phyloP scores from a whole-genome alignment of 2,113 vertebrate species.

The Corvus cornix region DNA sequence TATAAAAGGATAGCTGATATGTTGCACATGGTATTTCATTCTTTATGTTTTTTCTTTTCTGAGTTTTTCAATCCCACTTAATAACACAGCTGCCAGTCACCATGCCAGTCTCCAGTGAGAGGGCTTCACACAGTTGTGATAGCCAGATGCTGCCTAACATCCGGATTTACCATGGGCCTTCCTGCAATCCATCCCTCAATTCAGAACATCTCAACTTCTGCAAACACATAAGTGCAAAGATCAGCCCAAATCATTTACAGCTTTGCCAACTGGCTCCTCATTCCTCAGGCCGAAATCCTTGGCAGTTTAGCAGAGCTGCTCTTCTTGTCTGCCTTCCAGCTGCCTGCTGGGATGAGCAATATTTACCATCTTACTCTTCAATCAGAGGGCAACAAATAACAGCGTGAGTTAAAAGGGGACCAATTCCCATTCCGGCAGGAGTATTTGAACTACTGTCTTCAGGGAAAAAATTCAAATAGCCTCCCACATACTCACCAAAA shows the following conservation, averaged over 20 bases:
- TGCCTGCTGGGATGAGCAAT: not conserved
- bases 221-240: not conserved
- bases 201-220: not conserved
- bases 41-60: not conserved
- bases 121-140: not conserved
- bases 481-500: not conserved
- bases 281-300: not conserved
- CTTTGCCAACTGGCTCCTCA: not conserved
- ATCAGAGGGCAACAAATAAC: not conserved
- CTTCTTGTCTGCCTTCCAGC: not conserved
- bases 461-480: conserved; percentile 2
- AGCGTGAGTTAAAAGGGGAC: not conserved
- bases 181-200: not conserved
- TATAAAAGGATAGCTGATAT: not conserved
- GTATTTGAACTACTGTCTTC: conserved; percentile 16
- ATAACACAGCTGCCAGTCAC: not conserved
- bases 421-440: not conserved
- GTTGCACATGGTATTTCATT: not conserved
- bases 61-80: not conserved
- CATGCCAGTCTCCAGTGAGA: not conserved
- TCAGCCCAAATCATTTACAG: not conserved
- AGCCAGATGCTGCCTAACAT: not conserved
- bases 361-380: conserved; percentile 13
- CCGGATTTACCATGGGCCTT: accelerated
- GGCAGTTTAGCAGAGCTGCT: not conserved